Evolutionary conservation across 2,797 vertebrate genomes (phyloP), one percentile per base, ranked within the genome.

Genomic region (Chaunax sp.): DNA sequence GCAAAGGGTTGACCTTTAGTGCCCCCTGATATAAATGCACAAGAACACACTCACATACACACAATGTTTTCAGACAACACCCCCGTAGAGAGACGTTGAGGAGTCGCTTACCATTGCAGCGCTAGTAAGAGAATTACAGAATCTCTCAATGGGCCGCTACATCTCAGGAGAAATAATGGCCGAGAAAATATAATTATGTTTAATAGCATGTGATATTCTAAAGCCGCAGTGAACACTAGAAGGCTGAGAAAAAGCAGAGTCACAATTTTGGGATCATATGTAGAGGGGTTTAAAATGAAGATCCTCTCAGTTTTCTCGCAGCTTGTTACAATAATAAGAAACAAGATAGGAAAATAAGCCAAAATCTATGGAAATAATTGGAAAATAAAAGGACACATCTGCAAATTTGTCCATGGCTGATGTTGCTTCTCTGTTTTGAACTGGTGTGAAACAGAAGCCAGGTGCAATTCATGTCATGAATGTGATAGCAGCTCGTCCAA

Each of bases 101-200:
- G 83, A 84, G 71, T 85, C 58, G 58, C 84, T 85, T 78, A 77
- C 77, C 65, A 43, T 65, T 58, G 53, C 55, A 43, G 22, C 20
- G 61, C 60, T 9, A 30, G 33, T 82, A 78, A 89, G 69, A 82
- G 79, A 90, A 83, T 82, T 79, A 87, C 43, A 69, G 60, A 69
- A 50, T 72, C 66, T 80, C 71, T 80, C 66, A 74, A 64, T 75
- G 74, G 76, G 47, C 52, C 33, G 20, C 54, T 62, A 40, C 54
- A 64, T 82, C 74, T 82, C 79, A 52, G 73, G 69, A 81, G 73
- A 87, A 52, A 75, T 30, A 84, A 87, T 75, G 72, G 70, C 68
- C 78, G 74, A 66, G 68, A 87, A 86, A 89, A 88, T 85, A 80
- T 68, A 82, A 86, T 89, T 84, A 88, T 55, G 25, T 80, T 75